Evolutionary conservation across 2,113 vertebrate genomes (phyloP).

Genomic region (Larimichthys crocea): DNA sequence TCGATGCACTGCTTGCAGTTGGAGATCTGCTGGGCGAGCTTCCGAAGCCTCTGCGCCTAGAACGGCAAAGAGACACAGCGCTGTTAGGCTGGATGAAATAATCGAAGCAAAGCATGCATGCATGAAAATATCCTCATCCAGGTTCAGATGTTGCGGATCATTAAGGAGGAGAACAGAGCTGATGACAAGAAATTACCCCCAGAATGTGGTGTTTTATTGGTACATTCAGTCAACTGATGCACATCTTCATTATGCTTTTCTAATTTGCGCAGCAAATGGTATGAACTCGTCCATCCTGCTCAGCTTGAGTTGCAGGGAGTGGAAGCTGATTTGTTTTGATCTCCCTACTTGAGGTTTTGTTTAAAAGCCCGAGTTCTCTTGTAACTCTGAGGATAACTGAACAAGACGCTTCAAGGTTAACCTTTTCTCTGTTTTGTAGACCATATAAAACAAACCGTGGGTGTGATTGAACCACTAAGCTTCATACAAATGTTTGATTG

Average conservation of each 20-base stretch:
- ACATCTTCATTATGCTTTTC: not conserved
- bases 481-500: not conserved
- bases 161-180: conserved; percentile 6
- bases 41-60: conserved; percentile 93
- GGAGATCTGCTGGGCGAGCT: conserved; percentile 95
- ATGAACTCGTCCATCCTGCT: not conserved
- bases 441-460: not conserved
- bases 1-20: conserved; percentile 99
- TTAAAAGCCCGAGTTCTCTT: not conserved
- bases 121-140: not conserved
- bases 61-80: conserved; percentile 6
- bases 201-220: conserved; percentile 2
- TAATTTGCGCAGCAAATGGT: conserved; percentile 26
- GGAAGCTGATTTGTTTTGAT: conserved; percentile 3
- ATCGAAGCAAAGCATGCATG: not conserved
- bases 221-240: conserved; percentile 5
- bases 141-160: not conserved
- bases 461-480: not conserved
- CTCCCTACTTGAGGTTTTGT: not conserved
- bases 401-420: not conserved
- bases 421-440: not conserved
- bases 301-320: not conserved
- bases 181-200: conserved; percentile 15
- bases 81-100: not conserved
- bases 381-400: not conserved